These are phyloP conservation scores for Calameuta idolon DNA, from an alignment of 2,888 invertebrate species.

Conservation along the genomic window DNA sequence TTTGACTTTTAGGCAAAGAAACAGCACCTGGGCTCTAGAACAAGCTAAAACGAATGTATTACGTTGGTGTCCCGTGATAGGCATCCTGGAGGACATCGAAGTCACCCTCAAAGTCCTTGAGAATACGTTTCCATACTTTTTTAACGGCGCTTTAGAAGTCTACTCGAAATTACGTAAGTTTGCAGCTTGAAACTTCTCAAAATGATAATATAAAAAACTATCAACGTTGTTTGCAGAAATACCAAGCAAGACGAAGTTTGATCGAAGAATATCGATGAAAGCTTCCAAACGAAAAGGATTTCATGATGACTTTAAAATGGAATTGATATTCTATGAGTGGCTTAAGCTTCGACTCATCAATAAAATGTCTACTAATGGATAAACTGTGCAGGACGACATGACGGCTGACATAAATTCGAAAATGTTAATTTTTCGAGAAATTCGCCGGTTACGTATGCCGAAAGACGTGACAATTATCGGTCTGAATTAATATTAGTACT, in stretches of 20 bases:
- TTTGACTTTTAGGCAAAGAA: slow-evolving; percentile 63
- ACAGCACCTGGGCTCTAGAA: slow-evolving; percentile 70
- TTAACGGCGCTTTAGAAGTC: slow-evolving; percentile 69
- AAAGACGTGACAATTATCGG: not conserved
- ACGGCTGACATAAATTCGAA: not conserved
- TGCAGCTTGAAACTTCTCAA: slow-evolving; percentile 32
- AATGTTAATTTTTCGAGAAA: not conserved
- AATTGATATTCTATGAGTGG: slow-evolving; percentile 74
- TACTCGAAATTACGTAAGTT: slow-evolving; percentile 70
- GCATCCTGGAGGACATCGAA: slow-evolving; percentile 72
- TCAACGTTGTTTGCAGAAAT: not conserved
- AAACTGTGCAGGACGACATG: slow-evolving; percentile 14
- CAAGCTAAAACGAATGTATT: slow-evolving; percentile 72
- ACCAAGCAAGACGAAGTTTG: slow-evolving; percentile 55
- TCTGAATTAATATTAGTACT: not conserved
- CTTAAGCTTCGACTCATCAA: slow-evolving; percentile 68
- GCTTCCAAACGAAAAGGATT: slow-evolving; percentile 52
- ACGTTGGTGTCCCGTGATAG: slow-evolving; percentile 72
- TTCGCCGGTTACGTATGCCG: not conserved
- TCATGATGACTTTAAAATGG: slow-evolving; percentile 59
- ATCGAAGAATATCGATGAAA: not conserved
- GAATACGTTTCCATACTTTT: slow-evolving; percentile 70
- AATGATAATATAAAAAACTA: slow-evolving; percentile 44
- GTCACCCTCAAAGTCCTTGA: slow-evolving; percentile 70
- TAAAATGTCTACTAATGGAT: slow-evolving; percentile 46